A percentile compares a stretch with the other conserved stretches of the same genome.
phyloP scores from a whole-genome alignment of 2,888 invertebrate species.

The Pollenia labialis region DNA sequence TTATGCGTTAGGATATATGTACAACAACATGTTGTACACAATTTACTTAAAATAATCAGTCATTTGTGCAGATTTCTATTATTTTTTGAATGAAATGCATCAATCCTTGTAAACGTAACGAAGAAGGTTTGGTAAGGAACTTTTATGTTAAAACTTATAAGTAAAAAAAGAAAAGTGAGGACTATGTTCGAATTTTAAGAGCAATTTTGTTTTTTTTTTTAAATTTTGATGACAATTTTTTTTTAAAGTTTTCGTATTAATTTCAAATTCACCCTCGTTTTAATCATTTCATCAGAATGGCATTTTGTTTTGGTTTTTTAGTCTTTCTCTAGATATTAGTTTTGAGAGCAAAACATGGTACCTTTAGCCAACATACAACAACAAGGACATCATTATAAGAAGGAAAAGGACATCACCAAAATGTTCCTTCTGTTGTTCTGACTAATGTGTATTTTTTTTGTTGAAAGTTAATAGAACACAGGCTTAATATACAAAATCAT shows the following conservation, averaged over 20 bases:
- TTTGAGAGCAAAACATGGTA: not conserved
- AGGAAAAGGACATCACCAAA: no score
- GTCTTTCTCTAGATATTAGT: not conserved
- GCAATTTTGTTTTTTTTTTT: no score
- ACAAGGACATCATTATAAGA: no score
- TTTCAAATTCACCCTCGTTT: no score
- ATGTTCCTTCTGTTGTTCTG: not conserved
- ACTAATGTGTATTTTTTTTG: conserved; percentile 1
- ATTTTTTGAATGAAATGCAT: conserved; percentile 24
- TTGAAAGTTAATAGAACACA: conserved; percentile 53
- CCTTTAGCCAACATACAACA: not conserved
- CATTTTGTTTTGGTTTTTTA: not conserved
- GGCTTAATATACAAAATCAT: conserved; percentile 43
- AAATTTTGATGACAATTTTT: no score
- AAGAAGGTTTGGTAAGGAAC: no score
- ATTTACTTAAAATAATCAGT: conserved; percentile 63
- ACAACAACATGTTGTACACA: conserved; percentile 48
- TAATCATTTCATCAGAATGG: not conserved
- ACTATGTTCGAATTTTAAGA: no score
- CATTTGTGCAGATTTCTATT: conserved; percentile 53
- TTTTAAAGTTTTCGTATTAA: no score
- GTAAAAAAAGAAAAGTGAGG: no score
- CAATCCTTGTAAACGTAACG: not conserved
- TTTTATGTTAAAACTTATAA: no score
- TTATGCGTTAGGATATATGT: conserved; percentile 35